Conservation (phyloP, 2,113 vertebrate species). For the Nyctibius bracteatus region DNA sequence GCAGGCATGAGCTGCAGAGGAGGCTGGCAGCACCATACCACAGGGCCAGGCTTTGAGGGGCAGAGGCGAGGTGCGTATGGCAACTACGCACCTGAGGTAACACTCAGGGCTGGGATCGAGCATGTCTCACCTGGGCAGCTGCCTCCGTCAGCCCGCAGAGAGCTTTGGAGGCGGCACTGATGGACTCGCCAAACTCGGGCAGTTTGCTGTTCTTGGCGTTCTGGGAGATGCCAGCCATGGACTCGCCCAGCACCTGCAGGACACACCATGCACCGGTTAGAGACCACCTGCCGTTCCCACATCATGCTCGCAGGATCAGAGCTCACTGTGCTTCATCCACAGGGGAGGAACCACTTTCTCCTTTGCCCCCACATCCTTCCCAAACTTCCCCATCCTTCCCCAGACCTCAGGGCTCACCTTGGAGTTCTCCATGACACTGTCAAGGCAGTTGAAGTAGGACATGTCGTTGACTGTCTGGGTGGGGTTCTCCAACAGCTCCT, state of each 20-base stretch:
- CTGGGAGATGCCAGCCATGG: conserved; percentile 97
- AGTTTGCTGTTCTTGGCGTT: conserved; percentile 96
- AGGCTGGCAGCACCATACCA: background rate
- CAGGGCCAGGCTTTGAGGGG: background rate
- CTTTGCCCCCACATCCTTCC: background rate
- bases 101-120: background rate
- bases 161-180: conserved; percentile 91
- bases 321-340: background rate
- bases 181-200: conserved; percentile 91
- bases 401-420: conserved; percentile 75
- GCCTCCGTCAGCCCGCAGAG: conserved; percentile 95
- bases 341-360: background rate
- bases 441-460: conserved; percentile 98
- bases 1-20: background rate
- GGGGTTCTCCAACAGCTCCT: conserved; percentile 93
- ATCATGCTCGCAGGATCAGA: background rate
- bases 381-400: background rate
- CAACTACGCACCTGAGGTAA: background rate
- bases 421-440: conserved; percentile 98
- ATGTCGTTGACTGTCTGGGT: conserved; percentile 90
- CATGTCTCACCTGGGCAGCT: conserved; percentile 85
- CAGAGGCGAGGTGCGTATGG: background rate
- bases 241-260: conserved; percentile 89
- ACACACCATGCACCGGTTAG: background rate
- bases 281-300: fast-evolving